phyloP scores from a whole-genome alignment of 1,140 invertebrate species.

The Cotesia glomerata region DNA sequence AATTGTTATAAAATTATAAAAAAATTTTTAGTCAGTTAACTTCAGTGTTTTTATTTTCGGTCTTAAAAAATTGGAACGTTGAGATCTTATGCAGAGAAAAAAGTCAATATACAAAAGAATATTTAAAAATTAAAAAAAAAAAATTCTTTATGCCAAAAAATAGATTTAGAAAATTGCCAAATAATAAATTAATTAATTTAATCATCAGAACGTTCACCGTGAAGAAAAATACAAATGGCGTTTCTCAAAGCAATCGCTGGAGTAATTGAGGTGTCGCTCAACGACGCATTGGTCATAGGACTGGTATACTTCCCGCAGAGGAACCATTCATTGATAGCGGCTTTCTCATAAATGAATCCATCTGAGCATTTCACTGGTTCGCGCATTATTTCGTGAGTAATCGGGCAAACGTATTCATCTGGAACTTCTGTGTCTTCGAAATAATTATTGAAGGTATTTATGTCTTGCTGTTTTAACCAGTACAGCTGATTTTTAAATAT shows the following conservation, averaged over 20 bases:
- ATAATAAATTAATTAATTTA: slow-evolving; percentile 15
- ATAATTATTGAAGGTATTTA: slow-evolving; percentile 28
- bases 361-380: slow-evolving; percentile 79
- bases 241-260: slow-evolving; percentile 65
- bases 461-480: slow-evolving; percentile 63
- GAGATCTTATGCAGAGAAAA: too few species aligned
- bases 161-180: not conserved
- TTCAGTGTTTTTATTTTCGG: too few species aligned
- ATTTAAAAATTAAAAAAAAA: too few species aligned
- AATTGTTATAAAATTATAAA: too few species aligned
- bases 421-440: slow-evolving; percentile 60
- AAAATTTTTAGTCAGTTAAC: too few species aligned
- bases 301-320: slow-evolving; percentile 73
- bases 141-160: too few species aligned
- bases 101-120: too few species aligned
- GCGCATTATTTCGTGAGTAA: slow-evolving; percentile 80
- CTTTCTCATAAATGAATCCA: slow-evolving; percentile 79
- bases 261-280: slow-evolving; percentile 66
- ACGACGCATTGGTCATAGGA: slow-evolving; percentile 76
- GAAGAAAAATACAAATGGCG: slow-evolving; percentile 47
- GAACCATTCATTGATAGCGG: slow-evolving; percentile 79
- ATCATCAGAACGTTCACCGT: slow-evolving; percentile 44
- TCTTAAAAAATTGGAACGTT: too few species aligned
- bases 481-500: slow-evolving; percentile 57
- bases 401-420: slow-evolving; percentile 80